Base-by-base conservation (phyloP, 2,888 invertebrate species). In the Oscheius sp. region DNA sequence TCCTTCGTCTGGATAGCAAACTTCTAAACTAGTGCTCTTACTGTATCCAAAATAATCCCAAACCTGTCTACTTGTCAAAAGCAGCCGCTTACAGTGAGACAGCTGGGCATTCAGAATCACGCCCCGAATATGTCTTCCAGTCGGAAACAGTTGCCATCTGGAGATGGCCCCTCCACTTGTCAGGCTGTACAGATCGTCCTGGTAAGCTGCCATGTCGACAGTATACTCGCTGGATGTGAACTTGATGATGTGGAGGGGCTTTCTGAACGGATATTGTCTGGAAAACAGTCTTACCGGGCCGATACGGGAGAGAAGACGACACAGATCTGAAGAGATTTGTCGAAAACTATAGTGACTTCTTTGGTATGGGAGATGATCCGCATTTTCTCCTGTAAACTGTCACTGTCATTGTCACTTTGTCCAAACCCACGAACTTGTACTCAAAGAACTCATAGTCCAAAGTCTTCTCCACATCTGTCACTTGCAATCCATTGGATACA, bases 81-180 rank as follows among this genome's bases (percentile, higher is more conserved):
- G 70, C 4, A 82, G 33, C 21, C 71, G 66, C 2, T 63, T 68
- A 21, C 78, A 80, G 35, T 80, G 73, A 1, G 73, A 68, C 37
- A 80, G 50, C 11, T 63, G 77, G 2, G 80, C 77, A 10, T 66
- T 53, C 66, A 71, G 77, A 0, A 80, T 65, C 7, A 73, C 63
- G 11, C 78, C 78, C 0, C 82, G 73, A 11, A 77, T 78, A 48
- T 82, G 80, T 71, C 82, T 57, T 80, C 84, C 84, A 50, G 79
- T 74, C 1, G 80, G 72, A n/a, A 76, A 51, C 73, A 84, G 73
- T 21, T 77, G 80, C 84, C 84, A 84, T 21, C 79, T 74, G 1
- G 84, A 83, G 2, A 84, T 65, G 33, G 79, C 76, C 48, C 84
- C 84, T 42, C 76, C 77, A 29, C 74, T 75, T 0, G 84, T 83